Evolutionary conservation across 2,113 vertebrate genomes (phyloP).

Genomic region (Carassius auratus): DNA sequence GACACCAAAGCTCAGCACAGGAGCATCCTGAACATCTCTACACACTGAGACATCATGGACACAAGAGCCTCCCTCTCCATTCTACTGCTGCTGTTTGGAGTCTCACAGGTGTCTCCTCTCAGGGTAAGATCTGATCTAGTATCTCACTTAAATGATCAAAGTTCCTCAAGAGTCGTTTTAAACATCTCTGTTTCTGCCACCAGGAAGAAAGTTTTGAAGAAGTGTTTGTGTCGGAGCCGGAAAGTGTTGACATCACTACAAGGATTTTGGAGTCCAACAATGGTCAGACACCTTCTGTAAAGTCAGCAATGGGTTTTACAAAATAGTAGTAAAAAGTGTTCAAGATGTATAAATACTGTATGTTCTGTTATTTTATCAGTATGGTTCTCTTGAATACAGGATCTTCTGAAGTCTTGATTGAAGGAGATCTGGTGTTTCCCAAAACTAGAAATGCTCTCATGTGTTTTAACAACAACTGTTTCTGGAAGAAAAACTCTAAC

Average conservation of each 20-base stretch:
- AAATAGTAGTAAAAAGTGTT: too few relatives aligned
- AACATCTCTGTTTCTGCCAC: background rate
- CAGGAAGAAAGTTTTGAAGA: background rate
- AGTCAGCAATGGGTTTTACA: too few relatives aligned
- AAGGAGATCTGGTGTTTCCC: slow-evolving; percentile 1
- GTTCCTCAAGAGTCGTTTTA: background rate
- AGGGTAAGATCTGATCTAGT: background rate
- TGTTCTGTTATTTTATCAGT: background rate
- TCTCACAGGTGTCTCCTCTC: slow-evolving; percentile 35
- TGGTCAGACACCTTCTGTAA: slow-evolving; percentile 15
- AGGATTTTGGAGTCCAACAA: slow-evolving; percentile 30
- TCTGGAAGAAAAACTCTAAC: slow-evolving; percentile 55
- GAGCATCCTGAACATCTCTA: slow-evolving; percentile 48
- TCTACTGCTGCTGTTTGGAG: slow-evolving; percentile 50
- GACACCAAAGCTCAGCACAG: slow-evolving; percentile 15
- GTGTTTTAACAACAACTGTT: slow-evolving; percentile 52
- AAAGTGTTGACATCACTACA: slow-evolving; percentile 39
- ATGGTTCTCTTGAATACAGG: background rate
- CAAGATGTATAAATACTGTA: too few relatives aligned
- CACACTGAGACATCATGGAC: slow-evolving; percentile 50
- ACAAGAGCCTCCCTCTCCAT: slow-evolving; percentile 48
- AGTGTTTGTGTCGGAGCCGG: background rate
- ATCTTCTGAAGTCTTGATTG: slow-evolving; percentile 44
- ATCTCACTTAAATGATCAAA: background rate
- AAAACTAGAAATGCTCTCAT: slow-evolving; percentile 36